Evolutionary conservation across 2,113 vertebrate genomes (phyloP).

Genomic region (Macaca mulatta): DNA sequence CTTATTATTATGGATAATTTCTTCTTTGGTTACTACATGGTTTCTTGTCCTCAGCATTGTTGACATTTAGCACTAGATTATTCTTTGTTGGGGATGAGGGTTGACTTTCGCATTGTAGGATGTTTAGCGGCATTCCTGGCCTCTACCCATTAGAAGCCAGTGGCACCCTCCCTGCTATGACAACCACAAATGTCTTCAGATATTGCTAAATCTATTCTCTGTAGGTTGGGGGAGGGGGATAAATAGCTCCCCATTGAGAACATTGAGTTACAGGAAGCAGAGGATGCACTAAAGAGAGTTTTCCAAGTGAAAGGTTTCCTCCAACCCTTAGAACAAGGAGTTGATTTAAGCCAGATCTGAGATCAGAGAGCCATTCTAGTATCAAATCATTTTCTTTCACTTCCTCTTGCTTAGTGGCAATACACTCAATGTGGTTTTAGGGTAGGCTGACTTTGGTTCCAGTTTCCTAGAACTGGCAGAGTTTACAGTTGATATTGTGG

Average conservation of each 20-base stretch:
- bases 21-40: not conserved
- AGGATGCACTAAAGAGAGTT: not conserved
- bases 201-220: not conserved
- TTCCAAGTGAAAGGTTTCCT: not conserved
- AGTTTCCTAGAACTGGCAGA: not conserved
- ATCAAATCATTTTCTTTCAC: not conserved
- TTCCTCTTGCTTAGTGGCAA: not conserved
- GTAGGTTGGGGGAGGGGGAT: rapidly evolving
- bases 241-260: not conserved
- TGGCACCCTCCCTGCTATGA: not conserved
- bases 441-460: not conserved
- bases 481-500: not conserved
- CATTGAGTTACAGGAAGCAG: not conserved
- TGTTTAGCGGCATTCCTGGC: not conserved
- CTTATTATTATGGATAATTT: not conserved
- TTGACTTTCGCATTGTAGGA: not conserved
- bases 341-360: not conserved
- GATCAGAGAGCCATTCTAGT: not conserved
- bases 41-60: not conserved
- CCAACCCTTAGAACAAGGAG: not conserved
- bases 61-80: not conserved
- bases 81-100: not conserved
- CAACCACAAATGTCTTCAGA: not conserved
- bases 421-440: not conserved
- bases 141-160: not conserved